A percentile compares a stretch with the other conserved stretches of the same genome.
These are phyloP conservation scores for Drosophila melanosoma DNA, from an alignment of 2,888 invertebrate species.

Conservation along the genomic window DNA sequence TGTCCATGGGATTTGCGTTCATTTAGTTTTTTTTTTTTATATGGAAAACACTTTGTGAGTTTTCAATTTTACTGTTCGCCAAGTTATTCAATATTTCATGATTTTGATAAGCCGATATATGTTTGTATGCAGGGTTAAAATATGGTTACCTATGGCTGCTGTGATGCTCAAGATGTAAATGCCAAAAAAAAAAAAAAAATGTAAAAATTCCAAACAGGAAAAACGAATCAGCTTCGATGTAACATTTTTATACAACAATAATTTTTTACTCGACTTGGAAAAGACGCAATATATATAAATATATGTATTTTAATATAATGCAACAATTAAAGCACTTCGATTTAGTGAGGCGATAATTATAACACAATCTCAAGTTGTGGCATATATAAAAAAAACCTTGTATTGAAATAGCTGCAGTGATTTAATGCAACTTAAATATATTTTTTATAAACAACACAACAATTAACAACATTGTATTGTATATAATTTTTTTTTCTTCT, in stretches of 20 bases:
- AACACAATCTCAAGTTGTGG: neutral
- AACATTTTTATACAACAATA: neutral
- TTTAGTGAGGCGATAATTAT: neutral
- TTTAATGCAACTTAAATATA: constrained; percentile 3
- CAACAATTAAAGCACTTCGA: neutral
- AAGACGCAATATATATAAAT: neutral
- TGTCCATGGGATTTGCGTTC: constrained; percentile 48
- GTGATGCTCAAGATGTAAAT: neutral
- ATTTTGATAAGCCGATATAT: constrained; percentile 56
- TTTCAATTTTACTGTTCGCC: constrained; percentile 23
- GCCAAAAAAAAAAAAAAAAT: neutral
- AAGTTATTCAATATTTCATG: constrained; percentile 59
- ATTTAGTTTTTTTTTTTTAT: constrained; percentile 37
- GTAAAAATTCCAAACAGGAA: neutral
- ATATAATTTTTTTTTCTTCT: neutral
- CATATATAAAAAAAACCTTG: neutral
- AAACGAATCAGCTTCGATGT: neutral
- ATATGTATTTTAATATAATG: neutral
- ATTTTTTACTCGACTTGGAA: neutral
- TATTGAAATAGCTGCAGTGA: neutral
- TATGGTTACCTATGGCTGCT: constrained; percentile 2
- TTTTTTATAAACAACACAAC: neutral
- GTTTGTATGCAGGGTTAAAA: constrained; percentile 21
- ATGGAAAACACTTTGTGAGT: constrained; percentile 15
- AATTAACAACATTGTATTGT: neutral